A percentile compares a stretch with the other conserved stretches of the same genome.
Conservation (phyloP, 2,113 vertebrate species). For the Dromiciops gliroides region DNA sequence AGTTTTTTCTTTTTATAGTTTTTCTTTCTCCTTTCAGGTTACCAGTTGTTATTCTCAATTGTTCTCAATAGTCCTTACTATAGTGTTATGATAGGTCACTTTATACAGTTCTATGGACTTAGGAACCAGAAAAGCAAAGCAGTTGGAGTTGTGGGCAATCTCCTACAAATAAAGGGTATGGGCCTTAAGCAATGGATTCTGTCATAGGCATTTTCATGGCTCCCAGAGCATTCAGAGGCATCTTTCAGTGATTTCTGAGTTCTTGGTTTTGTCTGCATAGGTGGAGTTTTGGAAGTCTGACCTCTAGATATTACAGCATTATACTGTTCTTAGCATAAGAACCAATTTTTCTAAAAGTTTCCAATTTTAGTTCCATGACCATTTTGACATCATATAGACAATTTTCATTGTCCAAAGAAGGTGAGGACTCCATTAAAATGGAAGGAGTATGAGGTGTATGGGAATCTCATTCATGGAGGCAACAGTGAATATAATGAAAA, state of each 20-base stretch:
- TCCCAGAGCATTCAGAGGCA: not conserved
- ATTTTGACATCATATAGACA: not conserved
- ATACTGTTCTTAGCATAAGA: not conserved
- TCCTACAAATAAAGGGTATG: not conserved
- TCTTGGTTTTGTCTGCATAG: accelerated
- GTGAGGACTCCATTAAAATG: not conserved
- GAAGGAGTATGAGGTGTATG: not conserved
- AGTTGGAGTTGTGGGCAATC: not conserved
- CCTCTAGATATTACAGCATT: not conserved
- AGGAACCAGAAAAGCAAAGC: not conserved
- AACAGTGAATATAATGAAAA: not conserved
- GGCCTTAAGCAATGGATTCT: too few relatives aligned
- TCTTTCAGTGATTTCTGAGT: not conserved
- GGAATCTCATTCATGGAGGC: not conserved
- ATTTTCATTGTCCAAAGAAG: not conserved
- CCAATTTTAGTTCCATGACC: not conserved
- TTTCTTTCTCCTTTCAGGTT: not conserved
- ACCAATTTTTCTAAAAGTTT: not conserved
- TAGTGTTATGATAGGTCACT: not conserved
- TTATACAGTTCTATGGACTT: not conserved
- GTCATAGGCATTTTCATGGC: accelerated
- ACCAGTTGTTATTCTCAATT: not conserved
- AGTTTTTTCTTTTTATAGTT: not conserved
- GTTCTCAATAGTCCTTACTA: not conserved
- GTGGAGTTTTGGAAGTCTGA: not conserved